Base-by-base conservation (phyloP, 1,140 invertebrate species). In the Zaprionus lachaisei region DNA sequence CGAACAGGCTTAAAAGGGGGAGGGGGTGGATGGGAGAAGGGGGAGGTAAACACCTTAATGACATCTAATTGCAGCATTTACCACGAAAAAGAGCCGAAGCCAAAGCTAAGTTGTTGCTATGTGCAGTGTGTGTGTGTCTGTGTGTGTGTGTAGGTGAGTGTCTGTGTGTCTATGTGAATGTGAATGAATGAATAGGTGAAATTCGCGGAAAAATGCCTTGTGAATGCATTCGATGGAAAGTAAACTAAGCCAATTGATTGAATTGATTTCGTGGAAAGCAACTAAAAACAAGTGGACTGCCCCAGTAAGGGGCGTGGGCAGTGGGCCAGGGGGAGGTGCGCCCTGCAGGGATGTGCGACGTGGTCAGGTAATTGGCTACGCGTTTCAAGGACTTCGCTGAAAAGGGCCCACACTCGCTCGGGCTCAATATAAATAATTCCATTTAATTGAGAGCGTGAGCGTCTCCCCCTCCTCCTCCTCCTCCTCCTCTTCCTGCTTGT, bases 171-270 rank as follows among this genome's bases (percentile, higher is more conserved):
- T 44, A 2, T 44, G 38, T 44, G 38, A 0, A n/a, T 66, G 49
- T 71, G 49, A 58, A 64, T 60, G 31, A 51, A 65, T 65, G 72
- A 64, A 62, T 68, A 38, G 56, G 28, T 51, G 34, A 62, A 77
- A 70, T 87, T 89, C 85, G 47, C 54, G 17, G 84, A 90, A 87
- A 89, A 60, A 55, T 31, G 55, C 28, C 34, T 66, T 67, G 31
- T 67, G 54, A 65, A 49, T 70, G 80, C 77, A 71, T 81, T 75
- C 74, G 67, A 67, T 24, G 79, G 55, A 73, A 70, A 70, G 64
- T 62, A 65, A 80, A 74, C 65, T 78, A 74, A 66, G 70, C 41
- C 65, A 70, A 78, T 78, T 73, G 64, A 80, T 80, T 80, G 57
- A 78, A 77, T 80, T 77, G 78, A 78, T 70, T 80, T 80, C 78